A percentile compares a stretch with the other conserved stretches of the same genome.
phyloP scores from a whole-genome alignment of 2,888 invertebrate genomes.

The Aelia acuminata region DNA sequence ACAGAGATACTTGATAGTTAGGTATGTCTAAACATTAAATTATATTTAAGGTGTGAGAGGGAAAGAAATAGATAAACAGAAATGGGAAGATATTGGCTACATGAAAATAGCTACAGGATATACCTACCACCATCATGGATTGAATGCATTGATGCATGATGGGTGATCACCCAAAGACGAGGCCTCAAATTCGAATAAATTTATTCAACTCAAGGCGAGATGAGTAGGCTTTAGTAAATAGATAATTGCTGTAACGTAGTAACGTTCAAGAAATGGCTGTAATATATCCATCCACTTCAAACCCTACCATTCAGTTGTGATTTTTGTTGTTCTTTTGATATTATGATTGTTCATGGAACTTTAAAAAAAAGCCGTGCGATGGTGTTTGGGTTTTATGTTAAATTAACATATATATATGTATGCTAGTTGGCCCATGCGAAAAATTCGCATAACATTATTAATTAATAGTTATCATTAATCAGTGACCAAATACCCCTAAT shows the following conservation, averaged over 20 bases:
- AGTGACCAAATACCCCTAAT: too few species aligned
- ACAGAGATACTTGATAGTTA: too few species aligned
- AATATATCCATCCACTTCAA: not conserved
- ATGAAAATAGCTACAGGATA: not conserved
- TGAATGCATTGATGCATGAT: not conserved
- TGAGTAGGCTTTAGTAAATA: not conserved
- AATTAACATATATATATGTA: too few species aligned
- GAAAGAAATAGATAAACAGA: not conserved
- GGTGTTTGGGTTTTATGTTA: too few species aligned
- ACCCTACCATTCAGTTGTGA: not conserved
- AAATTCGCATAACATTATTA: too few species aligned
- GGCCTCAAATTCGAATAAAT: conserved; percentile 11
- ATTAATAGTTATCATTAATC: too few species aligned
- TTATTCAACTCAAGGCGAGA: conserved; percentile 21
- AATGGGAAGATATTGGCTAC: not conserved
- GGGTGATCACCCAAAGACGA: too few species aligned
- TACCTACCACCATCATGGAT: not conserved
- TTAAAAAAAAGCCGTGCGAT: too few species aligned
- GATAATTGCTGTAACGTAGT: not conserved
- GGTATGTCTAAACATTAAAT: too few species aligned
- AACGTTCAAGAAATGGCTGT: not conserved
- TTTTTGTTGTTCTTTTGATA: not conserved
- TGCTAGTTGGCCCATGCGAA: too few species aligned
- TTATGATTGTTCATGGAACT: not conserved
- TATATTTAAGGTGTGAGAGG: not conserved